These are phyloP conservation scores for Zaprionus ornatus DNA, from an alignment of 1,140 invertebrate species.

Conservation along the genomic window DNA sequence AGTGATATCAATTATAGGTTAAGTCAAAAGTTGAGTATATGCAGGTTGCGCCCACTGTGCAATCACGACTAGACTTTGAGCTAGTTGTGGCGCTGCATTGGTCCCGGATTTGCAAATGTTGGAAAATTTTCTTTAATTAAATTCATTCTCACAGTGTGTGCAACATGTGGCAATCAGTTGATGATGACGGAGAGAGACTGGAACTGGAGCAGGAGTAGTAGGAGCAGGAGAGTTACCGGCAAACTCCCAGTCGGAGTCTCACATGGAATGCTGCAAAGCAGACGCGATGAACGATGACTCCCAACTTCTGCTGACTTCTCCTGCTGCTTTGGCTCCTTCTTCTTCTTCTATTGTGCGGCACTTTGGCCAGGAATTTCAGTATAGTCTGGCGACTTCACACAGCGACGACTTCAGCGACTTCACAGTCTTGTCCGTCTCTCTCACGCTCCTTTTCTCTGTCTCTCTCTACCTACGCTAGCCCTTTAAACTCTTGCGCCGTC, in stretches of 20 bases:
- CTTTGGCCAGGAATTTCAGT: slow-evolving; percentile 54
- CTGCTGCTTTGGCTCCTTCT: slow-evolving; percentile 5
- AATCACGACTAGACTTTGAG: slow-evolving; percentile 62
- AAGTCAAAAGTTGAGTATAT: too few species aligned
- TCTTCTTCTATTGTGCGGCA: slow-evolving; percentile 58
- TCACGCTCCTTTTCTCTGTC: not conserved
- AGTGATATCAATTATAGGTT: too few species aligned
- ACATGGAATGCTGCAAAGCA: slow-evolving; percentile 58
- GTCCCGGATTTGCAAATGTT: slow-evolving; percentile 58
- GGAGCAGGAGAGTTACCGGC: not conserved
- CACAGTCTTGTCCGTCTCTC: slow-evolving; percentile 7
- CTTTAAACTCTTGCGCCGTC: slow-evolving; percentile 72
- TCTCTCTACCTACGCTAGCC: slow-evolving; percentile 61
- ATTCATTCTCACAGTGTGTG: slow-evolving; percentile 81
- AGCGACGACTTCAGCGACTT: slow-evolving; percentile 15
- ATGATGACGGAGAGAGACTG: not conserved
- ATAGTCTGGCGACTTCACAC: slow-evolving; percentile 49
- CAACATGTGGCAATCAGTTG: slow-evolving; percentile 68
- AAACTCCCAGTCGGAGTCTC: not conserved
- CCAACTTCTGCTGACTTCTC: slow-evolving; percentile 14
- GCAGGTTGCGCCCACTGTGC: slow-evolving; percentile 4
- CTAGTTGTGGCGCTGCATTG: slow-evolving; percentile 76
- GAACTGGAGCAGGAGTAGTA: slow-evolving; percentile 22
- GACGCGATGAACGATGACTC: slow-evolving; percentile 24
- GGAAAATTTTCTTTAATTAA: slow-evolving; percentile 74